Base-by-base conservation (phyloP, 2,888 invertebrate species). In the Mesorhabditis sp. region DNA sequence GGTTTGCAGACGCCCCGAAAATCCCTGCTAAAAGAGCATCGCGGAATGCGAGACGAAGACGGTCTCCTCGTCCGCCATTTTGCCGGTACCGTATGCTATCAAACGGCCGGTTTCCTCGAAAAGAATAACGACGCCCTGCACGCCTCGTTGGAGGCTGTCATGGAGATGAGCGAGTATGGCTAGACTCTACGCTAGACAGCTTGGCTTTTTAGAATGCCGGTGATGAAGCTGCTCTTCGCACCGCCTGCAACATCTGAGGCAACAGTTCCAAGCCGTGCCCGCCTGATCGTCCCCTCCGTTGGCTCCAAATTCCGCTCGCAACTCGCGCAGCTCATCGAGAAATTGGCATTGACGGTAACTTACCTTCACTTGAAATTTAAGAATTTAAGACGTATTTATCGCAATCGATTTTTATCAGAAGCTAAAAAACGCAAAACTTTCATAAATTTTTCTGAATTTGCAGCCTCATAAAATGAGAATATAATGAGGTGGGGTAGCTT, bases 41-140 rank as follows among this genome's bases (percentile, higher is more conserved):
- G 97, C 69, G 93, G 93, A 75, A 89, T 97, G 71, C 89, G 95
- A 15, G 97, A 98, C 83, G 94, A 95, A 83, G 96, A 97, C 87
- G 97, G 97, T 0, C 96, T 98, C 87, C 88, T 97, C 13, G 90
- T 97, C 76, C 89, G 95, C 7, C 97, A 98, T 87, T 97, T 95
- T 87, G 97, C 97, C 65, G 97, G 97, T 65, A 95, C 95, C 72
- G 97, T 97, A 77, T 79, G 45, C 90, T 97, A 80, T 89, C 94
- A 45, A 95, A 98, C 87, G 94, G 94, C 87, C 94, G 95, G 93
- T 87, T 98, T 98, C 86, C 93, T 97, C 80, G 96, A 95, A 86
- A 98, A 97, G 88, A 97, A 97, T 88, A 98, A 97, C 87, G 97
- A 97, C 87, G 95, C 96, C 0, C 89, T 97, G 10, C 97, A 97